A percentile compares a stretch with the other conserved stretches of the same genome.
phyloP scores from a whole-genome alignment of 2,888 invertebrate genomes.

The Sinelater perroti region DNA sequence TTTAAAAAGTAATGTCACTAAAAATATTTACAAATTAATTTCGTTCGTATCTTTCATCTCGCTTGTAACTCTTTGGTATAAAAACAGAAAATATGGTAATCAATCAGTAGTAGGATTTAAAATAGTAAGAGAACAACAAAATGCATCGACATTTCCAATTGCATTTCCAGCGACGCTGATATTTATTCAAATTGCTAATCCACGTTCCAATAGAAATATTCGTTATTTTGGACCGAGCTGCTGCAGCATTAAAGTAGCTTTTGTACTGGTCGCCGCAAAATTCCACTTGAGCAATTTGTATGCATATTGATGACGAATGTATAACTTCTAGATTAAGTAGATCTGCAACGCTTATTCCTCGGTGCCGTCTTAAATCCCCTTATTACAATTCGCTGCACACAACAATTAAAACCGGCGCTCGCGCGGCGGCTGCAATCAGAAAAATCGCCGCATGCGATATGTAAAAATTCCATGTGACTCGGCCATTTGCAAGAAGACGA shows the following conservation, averaged over 20 bases:
- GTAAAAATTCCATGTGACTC: conserved; percentile 9
- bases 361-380: conserved; percentile 27
- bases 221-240: not conserved
- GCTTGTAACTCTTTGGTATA: no score
- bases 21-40: no score
- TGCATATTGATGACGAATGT: conserved; percentile 20
- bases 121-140: no score
- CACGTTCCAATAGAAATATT: no score
- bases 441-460: conserved; percentile 4
- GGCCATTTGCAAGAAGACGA: not conserved
- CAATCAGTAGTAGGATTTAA: no score
- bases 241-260: not conserved
- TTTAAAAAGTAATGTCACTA: no score
- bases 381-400: conserved; percentile 27
- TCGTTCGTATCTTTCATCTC: no score
- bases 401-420: conserved; percentile 24
- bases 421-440: not conserved
- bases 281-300: conserved; percentile 19
- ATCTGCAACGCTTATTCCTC: conserved; percentile 24
- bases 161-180: no score
- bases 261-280: conserved; percentile 12
- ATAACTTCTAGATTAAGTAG: conserved; percentile 21
- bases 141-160: no score
- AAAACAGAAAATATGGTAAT: no score
- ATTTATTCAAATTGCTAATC: no score